Evolutionary conservation across 2,888 invertebrate species (phyloP).

Genomic region (Platynereis dumerilii): DNA sequence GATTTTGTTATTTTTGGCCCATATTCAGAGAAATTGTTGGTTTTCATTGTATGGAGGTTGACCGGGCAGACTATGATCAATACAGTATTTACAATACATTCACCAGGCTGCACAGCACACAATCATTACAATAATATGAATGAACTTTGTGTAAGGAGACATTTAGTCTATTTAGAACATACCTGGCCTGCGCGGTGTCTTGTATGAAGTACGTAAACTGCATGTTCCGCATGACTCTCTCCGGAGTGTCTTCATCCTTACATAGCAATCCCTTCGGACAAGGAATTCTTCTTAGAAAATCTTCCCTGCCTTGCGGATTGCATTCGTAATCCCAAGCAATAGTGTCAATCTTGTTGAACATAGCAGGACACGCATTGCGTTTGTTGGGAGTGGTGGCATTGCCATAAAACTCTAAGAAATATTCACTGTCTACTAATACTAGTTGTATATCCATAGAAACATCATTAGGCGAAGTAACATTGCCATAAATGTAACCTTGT

Average conservation of each 20-base stretch:
- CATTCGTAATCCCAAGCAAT: slow-evolving; percentile 86
- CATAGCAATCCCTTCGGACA: slow-evolving; percentile 80
- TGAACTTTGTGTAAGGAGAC: no score
- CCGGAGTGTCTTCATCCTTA: slow-evolving; percentile 81
- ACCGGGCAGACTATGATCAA: not conserved
- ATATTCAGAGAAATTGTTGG: no score
- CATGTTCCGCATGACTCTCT: slow-evolving; percentile 81
- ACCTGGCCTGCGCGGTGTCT: slow-evolving; percentile 89
- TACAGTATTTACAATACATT: slow-evolving; percentile 4
- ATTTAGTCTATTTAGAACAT: no score
- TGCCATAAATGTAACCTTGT: slow-evolving; percentile 95
- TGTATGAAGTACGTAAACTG: slow-evolving; percentile 95
- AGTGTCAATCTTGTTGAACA: slow-evolving; percentile 84
- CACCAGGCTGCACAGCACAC: no score
- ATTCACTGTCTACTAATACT: slow-evolving; percentile 86
- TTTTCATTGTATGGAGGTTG: no score
- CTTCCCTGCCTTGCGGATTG: slow-evolving; percentile 77
- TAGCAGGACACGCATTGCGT: slow-evolving; percentile 76
- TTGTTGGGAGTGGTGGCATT: slow-evolving; percentile 69
- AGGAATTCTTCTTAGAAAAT: slow-evolving; percentile 84
- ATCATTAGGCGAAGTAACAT: slow-evolving; percentile 75
- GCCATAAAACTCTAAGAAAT: slow-evolving; percentile 89
- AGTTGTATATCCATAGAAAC: slow-evolving; percentile 72
- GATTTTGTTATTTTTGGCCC: no score
- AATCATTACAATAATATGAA: no score